These are phyloP conservation scores for Garra rufa DNA, from an alignment of 2,113 vertebrate species.

Conservation along the genomic window DNA sequence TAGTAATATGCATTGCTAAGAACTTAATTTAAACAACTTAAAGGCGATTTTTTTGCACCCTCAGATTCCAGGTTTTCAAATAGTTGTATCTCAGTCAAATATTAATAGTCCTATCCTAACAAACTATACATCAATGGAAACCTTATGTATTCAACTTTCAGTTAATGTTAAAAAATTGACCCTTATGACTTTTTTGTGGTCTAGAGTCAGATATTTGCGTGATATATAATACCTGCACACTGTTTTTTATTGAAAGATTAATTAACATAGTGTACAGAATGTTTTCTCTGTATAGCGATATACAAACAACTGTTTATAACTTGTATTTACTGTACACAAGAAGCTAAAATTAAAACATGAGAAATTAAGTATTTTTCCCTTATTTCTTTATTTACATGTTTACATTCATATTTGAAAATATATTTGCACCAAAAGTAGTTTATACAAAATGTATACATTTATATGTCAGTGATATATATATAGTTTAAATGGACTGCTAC, in stretches of 20 bases:
- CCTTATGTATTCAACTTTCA: too few relatives aligned
- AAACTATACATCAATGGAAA: too few relatives aligned
- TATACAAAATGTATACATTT: slow-evolving; percentile 37
- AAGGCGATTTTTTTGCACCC: too few relatives aligned
- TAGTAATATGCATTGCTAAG: too few relatives aligned
- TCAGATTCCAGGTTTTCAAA: too few relatives aligned
- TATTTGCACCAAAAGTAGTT: neutral
- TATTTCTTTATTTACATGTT: slow-evolving; percentile 45
- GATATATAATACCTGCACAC: neutral
- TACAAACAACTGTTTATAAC: neutral
- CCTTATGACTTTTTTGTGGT: too few relatives aligned
- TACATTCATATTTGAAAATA: neutral
- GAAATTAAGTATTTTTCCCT: slow-evolving; percentile 54
- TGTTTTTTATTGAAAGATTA: neutral
- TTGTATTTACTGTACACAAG: slow-evolving; percentile 45
- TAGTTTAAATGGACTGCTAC: slow-evolving; percentile 64
- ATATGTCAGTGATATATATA: neutral
- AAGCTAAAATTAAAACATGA: slow-evolving; percentile 51
- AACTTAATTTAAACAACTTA: too few relatives aligned
- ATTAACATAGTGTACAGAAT: neutral
- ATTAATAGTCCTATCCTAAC: too few relatives aligned
- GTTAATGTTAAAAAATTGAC: too few relatives aligned
- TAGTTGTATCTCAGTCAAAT: too few relatives aligned
- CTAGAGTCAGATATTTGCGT: neutral
- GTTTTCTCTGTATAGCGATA: neutral